Conservation (phyloP, 2,113 vertebrate genomes). For the Cyprinodon variegatus region DNA sequence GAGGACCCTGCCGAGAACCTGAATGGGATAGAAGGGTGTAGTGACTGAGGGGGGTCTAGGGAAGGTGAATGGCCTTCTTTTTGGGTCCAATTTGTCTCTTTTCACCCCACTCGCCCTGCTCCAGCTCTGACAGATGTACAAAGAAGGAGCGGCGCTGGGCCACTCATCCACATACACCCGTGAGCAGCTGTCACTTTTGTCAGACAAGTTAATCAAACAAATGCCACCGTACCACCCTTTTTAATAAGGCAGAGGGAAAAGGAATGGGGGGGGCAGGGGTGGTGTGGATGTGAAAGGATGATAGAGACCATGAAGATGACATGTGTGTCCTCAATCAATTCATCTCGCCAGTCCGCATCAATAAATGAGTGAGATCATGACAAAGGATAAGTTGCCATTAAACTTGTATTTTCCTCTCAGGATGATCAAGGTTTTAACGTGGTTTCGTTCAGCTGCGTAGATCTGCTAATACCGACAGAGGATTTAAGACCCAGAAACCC, state of each 20-base stretch:
- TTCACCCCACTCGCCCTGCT: constrained; percentile 96
- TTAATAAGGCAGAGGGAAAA: constrained; percentile 83
- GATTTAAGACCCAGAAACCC: constrained; percentile 45
- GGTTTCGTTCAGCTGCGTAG: constrained; percentile 46
- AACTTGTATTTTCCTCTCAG: constrained; percentile 65
- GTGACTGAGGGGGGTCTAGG: constrained; percentile 84
- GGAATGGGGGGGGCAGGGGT: constrained; percentile 23
- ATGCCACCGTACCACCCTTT: constrained; percentile 98
- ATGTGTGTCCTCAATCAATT: constrained; percentile 68
- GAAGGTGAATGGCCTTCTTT: constrained; percentile 99
- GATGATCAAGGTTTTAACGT: constrained; percentile 40
- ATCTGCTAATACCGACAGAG: constrained; percentile 48
- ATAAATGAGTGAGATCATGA: constrained; percentile 58
- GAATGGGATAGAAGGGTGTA: constrained; percentile 88
- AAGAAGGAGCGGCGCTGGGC: constrained; percentile 98
- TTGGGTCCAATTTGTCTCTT: constrained; percentile 99
- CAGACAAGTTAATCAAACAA: constrained; percentile 99
- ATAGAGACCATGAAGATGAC: constrained; percentile 69
- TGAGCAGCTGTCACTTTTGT: constrained; percentile 99
- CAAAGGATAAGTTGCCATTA: constrained; percentile 69
- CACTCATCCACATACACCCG: constrained; percentile 96
- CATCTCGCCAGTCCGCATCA: constrained; percentile 54
- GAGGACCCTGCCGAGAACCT: constrained; percentile 96
- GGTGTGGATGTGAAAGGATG: constrained; percentile 40
- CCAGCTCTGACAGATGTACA: constrained; percentile 99